Evolutionary conservation across 2,888 invertebrate genomes (phyloP).

Genomic region (Sinotaia quadrata): DNA sequence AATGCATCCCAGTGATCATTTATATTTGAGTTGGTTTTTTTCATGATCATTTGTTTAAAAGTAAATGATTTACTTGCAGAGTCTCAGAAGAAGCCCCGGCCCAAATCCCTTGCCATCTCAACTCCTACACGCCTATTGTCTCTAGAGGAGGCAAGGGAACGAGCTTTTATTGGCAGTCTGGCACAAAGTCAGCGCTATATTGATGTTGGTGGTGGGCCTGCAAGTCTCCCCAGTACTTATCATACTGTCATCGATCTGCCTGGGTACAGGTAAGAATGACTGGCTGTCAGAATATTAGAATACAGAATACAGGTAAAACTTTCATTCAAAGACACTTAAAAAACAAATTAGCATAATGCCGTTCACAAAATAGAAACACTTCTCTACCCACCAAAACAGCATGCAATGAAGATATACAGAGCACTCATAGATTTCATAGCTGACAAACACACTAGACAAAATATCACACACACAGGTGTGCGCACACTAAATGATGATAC

Average conservation of each 20-base stretch:
- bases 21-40: background rate
- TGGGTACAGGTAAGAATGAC: conserved; percentile 55
- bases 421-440: no score
- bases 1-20: background rate
- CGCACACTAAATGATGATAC: no score
- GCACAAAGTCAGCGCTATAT: conserved; percentile 66
- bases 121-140: conserved; percentile 92
- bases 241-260: conserved; percentile 95
- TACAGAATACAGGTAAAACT: no score
- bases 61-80: no score
- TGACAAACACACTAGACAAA: no score
- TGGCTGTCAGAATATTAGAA: no score
- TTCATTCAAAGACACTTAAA: no score
- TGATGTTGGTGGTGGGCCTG: conserved; percentile 79
- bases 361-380: no score
- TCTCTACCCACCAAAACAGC: no score
- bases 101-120: conserved; percentile 92
- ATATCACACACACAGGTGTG: no score
- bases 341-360: no score
- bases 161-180: conserved; percentile 75
- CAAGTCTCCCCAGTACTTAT: conserved; percentile 84
- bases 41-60: background rate
- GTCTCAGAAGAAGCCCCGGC: conserved; percentile 76
- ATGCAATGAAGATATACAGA: no score
- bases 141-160: conserved; percentile 86